Evolutionary conservation across 2,888 invertebrate species (phyloP), one percentile per base, ranked within the genome.

Genomic region (Stenichneumon culpator): DNA sequence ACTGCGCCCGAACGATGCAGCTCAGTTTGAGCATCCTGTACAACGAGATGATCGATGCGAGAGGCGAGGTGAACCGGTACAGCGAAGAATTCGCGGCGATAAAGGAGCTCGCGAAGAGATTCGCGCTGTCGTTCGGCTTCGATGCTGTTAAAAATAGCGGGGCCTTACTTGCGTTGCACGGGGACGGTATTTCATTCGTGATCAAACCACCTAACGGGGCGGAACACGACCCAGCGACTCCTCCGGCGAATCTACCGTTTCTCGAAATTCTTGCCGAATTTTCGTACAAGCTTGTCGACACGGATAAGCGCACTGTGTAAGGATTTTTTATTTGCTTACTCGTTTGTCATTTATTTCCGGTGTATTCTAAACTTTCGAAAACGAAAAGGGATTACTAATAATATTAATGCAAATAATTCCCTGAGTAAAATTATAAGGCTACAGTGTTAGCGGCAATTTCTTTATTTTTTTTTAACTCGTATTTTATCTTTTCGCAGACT

Each of bases 111-210:
- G 99, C 99, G 0, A 98, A 99, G 94, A 96, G 99, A 77, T 99
- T 99, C 95, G 98, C 99, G 1, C 95, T 99, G 81, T 99, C 99
- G 73, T 99, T 99, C 95, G 99, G 99, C 0, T 95, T 99, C 92
- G 99, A 99, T 95, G 98, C 98, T n/a, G 96, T 99, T 84, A 99
- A 98, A 95, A 99, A 99, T 95, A 96, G 99, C 87, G 99, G 99
- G 94, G 98, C 99, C 11, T 97, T 99, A 86, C 98, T 98, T n/a
- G 98, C 98, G 70, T 95, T 99, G 91, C 99, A 99, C 95, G 96
- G 99, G 91, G 98, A 98, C 86, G 99, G 99, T 82, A 98, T 99
- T 90, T 94, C 97, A 82, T 99, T 98, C 95, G 98, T 98, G 1
- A 97, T 98, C 25, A 96, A 96, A 70, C 95, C 95, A n/a, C 94